Base-by-base conservation (phyloP, 2,113 vertebrate species). In the Galeopterus variegatus region DNA sequence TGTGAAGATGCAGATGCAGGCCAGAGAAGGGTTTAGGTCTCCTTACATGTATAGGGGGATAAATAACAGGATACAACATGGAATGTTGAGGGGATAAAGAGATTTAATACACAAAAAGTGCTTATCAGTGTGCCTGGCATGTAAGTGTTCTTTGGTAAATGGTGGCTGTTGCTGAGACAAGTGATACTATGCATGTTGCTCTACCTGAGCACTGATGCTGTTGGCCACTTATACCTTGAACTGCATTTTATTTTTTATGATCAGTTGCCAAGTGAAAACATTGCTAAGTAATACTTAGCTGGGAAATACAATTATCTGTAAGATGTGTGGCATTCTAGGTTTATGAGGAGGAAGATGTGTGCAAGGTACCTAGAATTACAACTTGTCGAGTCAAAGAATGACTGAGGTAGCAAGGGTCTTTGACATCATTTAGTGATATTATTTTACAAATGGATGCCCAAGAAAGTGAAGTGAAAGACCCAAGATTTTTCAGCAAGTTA, bases 181-280 rank as follows among this genome's bases (percentile, higher is more conserved):
- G 64, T 28, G 65, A 93, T 21, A 21, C 3, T 33, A 2, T 77
- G 18, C 0, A 3, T 64, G 62, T 54, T 86, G 31, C n/a, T 70
- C 19, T 6, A 1, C 48, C 54, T 83, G n/a, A 89, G 9, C 48
- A 41, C 36, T 56, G n/a, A 52, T 50, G 72, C 81, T 88, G 1
- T 89, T 1, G 14, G 36, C 19, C 58, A 52, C 69, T 73, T 80
- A 21, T 62, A 52, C 23, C 65, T 36, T 17, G 36, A 83, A n/a
- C 14, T 52, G 60, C 31, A 62, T 64, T 90, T 93, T 96, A 87
- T 76, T 94, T 94, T 15, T 72, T 95, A 58, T 62, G 50, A 48
- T 92, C 88, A 62, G 18, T 62, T 93, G 73, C 80, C 84, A 94
- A 95, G 77, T 48, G 54, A 92, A 93, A 69, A 96, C 81, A 91